Evolutionary conservation across 2,113 vertebrate species (phyloP), one percentile per base, ranked within the genome.

Genomic region (Lagopus leucura): DNA sequence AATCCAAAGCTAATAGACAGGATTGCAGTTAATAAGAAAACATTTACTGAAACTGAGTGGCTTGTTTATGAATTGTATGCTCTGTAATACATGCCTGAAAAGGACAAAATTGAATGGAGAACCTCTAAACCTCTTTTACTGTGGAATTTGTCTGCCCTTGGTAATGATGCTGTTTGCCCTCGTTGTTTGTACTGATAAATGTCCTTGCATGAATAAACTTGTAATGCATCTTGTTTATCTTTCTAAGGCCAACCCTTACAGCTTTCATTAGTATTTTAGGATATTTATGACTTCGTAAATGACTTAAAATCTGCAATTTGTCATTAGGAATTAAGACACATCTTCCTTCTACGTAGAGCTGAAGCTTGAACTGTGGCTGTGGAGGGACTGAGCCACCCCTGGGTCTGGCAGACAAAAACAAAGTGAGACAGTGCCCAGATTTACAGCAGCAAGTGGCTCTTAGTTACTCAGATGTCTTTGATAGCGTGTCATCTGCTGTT

Each of bases 341-440:
- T 85, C 70, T 88, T 91, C 57, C 48, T 91, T 63, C 63, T 57
- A 57, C 77, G 93, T 85, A 27, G 45, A 65, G 73, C 81, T 71
- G 82, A 90, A 88, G 47, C 36, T 91, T 91, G 47, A 90, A 82
- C 58, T 88, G 88, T 94, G 94, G 90, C 90, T 94, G 96, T 94
- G 64, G 79, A 96, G 95, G 52, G 81, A 72, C 77, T 88, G 85
- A 93, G 69, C 79, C 81, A 94, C 93, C 88, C 96, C 92, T 96
- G 95, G 80, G 91, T 75, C 67, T 93, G 52, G 40, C 21, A 92
- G 93, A 95, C 91, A 89, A 82, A 97, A 95, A 60, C 92, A 38
- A 89, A 96, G 55, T 92, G 82, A 95, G 96, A 94, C 95, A 95
- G 85, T 84, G 82, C 91, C 89, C 93, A 95, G 91, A 97, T 96